Base-by-base conservation (phyloP, 2,888 invertebrate species). In the Alentia gelatinosa region DNA sequence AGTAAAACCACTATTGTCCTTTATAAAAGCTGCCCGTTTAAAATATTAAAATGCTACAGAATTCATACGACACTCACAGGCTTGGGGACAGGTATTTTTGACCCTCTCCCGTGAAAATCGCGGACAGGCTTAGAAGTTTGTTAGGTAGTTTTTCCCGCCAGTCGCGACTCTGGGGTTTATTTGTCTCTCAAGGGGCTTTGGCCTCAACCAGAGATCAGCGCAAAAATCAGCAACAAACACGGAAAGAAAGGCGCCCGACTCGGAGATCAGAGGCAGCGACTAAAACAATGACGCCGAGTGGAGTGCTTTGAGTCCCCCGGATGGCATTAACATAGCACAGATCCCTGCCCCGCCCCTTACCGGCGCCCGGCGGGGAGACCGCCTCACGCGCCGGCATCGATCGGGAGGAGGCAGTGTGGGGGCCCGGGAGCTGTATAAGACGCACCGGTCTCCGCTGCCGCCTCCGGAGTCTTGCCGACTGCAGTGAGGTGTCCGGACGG, bases 311-410 rank as follows among this genome's bases (percentile, higher is more conserved):
- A 47, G 47, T 47, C 47, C 63, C 26, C 63, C 15, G 9, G 15
- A 63, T n/a, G 19, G 26, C 79, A 79, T 79, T 79, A 79, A 79
- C 79, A 79, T 79, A 39, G 19, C 1, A n/a, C 63, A 15, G 63
- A n/a, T 26, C 26, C 63, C 63, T 5, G 37, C 39, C 79, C 74
- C 39, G 37, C 79, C 37, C 79, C 79, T 79, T 12, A 3, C 79
- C n/a, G n/a, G n/a, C n/a, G n/a, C n/a, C 79, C 39, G 68, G 30
- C 68, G 30, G 68, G 68, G 68, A 68, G n/a, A 35, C 79, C 79
- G 68, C 79, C 37, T 79, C 37, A 12, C 37, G 79, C 19, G 37
- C 37, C 79, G 79, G n/a, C 37, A 12, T 37, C 1, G 39, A 9
- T 37, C 37, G 37, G 79, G 39, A 79, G 79, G 79, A 63, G 79